phyloP scores from a whole-genome alignment of 2,888 invertebrate species.

The Disparrhopalites patrizii region DNA sequence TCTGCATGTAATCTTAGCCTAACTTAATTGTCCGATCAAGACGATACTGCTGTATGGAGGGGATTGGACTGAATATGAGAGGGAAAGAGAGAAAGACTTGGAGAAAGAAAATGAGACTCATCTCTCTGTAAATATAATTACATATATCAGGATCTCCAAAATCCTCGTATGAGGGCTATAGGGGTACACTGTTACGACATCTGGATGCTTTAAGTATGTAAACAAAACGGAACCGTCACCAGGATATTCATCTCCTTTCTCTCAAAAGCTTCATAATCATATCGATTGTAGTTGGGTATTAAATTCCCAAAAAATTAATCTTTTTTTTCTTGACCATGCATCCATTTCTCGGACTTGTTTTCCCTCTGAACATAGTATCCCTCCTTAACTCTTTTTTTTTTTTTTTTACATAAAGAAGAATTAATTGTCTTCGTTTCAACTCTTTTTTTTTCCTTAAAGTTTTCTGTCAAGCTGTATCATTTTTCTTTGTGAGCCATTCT shows the following conservation, averaged over 20 bases:
- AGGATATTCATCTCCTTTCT: not conserved
- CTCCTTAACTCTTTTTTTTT: not conserved
- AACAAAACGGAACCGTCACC: no score
- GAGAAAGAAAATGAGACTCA: conserved; percentile 14
- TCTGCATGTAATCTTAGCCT: conserved; percentile 22
- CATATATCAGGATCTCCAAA: not conserved
- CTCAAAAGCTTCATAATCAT: not conserved
- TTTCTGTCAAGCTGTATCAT: no score
- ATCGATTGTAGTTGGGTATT: not conserved
- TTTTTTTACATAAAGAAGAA: not conserved
- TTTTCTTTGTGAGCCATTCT: no score
- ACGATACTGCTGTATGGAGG: conserved; percentile 15
- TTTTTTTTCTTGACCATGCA: not conserved
- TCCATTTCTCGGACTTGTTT: no score
- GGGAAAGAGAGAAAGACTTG: no score
- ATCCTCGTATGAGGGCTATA: no score
- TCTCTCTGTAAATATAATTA: conserved; percentile 1
- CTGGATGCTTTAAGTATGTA: no score
- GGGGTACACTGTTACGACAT: no score
- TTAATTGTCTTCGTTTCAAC: not conserved
- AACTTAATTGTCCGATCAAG: conserved; percentile 24
- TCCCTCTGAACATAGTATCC: no score
- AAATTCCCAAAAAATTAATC: not conserved
- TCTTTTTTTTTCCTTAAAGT: no score
- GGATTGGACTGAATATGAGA: no score